A percentile compares a stretch with the other conserved stretches of the same genome.
Conservation (phyloP, 2,888 invertebrate species). For the Troglohyphantes excavatus region DNA sequence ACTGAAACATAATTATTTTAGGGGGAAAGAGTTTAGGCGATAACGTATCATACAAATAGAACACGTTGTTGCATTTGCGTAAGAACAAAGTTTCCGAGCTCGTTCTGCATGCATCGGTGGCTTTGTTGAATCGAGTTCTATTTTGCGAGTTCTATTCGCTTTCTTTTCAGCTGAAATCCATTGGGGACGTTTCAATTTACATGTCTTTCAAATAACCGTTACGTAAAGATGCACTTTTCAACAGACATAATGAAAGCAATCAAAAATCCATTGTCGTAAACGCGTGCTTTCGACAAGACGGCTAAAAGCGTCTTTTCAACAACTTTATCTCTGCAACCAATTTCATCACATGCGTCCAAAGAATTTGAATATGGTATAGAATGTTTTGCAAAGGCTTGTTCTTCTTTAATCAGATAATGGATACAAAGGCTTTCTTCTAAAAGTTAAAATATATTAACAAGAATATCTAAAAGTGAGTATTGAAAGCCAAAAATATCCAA, state of each 20-base stretch:
- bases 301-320: neutral
- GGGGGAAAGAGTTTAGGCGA: constrained; percentile 20
- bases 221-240: constrained; percentile 14
- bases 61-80: constrained; percentile 18
- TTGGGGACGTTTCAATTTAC: constrained; percentile 28
- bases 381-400: too few relatives aligned
- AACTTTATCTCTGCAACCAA: neutral
- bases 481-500: too few relatives aligned
- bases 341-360: neutral
- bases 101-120: constrained; percentile 38
- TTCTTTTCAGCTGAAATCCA: neutral
- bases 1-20: constrained; percentile 26
- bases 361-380: too few relatives aligned
- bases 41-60: constrained; percentile 29
- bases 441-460: too few relatives aligned
- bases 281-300: neutral
- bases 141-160: constrained; percentile 10
- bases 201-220: neutral
- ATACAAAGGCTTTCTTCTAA: too few relatives aligned
- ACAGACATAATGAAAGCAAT: neutral
- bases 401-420: too few relatives aligned
- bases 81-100: constrained; percentile 26
- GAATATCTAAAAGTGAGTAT: too few relatives aligned
- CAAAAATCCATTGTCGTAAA: neutral
- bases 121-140: constrained; percentile 37